phyloP scores from a whole-genome alignment of 2,113 vertebrate species.

The Cebus imitator region DNA sequence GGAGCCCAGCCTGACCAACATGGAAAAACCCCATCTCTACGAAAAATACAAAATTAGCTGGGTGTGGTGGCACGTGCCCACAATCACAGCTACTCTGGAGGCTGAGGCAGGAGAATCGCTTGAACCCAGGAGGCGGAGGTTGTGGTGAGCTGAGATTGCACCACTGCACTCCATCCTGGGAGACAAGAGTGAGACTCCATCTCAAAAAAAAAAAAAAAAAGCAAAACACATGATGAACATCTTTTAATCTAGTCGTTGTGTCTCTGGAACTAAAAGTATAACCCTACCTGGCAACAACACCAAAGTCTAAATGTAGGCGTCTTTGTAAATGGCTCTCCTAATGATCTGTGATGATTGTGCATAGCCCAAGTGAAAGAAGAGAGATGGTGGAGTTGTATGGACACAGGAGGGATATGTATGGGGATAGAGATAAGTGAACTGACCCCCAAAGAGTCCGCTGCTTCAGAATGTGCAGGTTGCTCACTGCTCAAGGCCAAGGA shows the following conservation, averaged over 20 bases:
- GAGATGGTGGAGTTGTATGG: background rate
- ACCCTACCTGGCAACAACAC: background rate
- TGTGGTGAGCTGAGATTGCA: too few species aligned
- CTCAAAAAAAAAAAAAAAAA: background rate
- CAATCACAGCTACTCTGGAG: too few species aligned
- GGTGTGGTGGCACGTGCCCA: too few species aligned
- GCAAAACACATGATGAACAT: background rate
- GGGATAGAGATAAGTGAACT: background rate
- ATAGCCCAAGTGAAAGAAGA: background rate
- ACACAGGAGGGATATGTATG: too few species aligned
- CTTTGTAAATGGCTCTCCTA: background rate
- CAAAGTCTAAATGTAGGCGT: background rate
- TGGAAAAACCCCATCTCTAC: too few species aligned
- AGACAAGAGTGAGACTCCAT: too few species aligned
- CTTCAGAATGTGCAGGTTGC: background rate
- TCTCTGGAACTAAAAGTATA: background rate
- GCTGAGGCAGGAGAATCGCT: too few species aligned
- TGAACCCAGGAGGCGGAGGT: too few species aligned
- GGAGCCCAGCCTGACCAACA: too few species aligned
- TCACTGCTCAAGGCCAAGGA: background rate
- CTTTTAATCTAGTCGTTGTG: background rate
- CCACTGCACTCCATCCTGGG: too few species aligned
- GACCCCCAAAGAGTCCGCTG: background rate
- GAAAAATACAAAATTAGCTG: too few species aligned
- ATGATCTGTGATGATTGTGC: background rate